phyloP scores from a whole-genome alignment of 2,888 invertebrate genomes.

The Exocentrus adspersus region DNA sequence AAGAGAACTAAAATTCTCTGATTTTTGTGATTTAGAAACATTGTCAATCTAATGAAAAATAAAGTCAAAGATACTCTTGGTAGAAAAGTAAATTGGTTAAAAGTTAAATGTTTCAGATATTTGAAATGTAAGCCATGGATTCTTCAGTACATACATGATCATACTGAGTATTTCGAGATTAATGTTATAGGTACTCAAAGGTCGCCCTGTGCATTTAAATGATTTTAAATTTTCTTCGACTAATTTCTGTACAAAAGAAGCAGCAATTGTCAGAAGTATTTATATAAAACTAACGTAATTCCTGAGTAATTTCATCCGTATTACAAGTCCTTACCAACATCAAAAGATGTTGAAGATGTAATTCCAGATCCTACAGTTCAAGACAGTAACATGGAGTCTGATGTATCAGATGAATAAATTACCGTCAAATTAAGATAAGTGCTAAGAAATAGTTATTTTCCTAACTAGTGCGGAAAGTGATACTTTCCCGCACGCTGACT shows the following conservation, averaged over 20 bases:
- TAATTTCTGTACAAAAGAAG: not conserved
- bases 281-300: slow-evolving; percentile 28
- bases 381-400: not conserved
- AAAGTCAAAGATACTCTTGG: slow-evolving; percentile 27
- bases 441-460: too few species aligned
- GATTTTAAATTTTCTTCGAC: not conserved
- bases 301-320: slow-evolving; percentile 27
- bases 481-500: too few species aligned
- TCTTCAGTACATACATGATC: not conserved
- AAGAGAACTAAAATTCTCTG: slow-evolving; percentile 31
- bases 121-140: slow-evolving; percentile 26
- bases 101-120: slow-evolving; percentile 37
- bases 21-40: slow-evolving; percentile 32
- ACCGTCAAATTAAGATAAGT: too few species aligned
- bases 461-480: too few species aligned
- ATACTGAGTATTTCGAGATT: not conserved
- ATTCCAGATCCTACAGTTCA: slow-evolving; percentile 8
- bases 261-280: slow-evolving; percentile 13
- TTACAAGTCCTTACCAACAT: slow-evolving; percentile 22
- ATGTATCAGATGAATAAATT: not conserved
- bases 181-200: not conserved
- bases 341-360: slow-evolving; percentile 1
- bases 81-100: slow-evolving; percentile 37
- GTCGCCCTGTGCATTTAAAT: not conserved
- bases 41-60: slow-evolving; percentile 33